These are phyloP conservation scores for Panagrolaimus sp. DNA, from an alignment of 1,140 invertebrate species.

Conservation along the genomic window DNA sequence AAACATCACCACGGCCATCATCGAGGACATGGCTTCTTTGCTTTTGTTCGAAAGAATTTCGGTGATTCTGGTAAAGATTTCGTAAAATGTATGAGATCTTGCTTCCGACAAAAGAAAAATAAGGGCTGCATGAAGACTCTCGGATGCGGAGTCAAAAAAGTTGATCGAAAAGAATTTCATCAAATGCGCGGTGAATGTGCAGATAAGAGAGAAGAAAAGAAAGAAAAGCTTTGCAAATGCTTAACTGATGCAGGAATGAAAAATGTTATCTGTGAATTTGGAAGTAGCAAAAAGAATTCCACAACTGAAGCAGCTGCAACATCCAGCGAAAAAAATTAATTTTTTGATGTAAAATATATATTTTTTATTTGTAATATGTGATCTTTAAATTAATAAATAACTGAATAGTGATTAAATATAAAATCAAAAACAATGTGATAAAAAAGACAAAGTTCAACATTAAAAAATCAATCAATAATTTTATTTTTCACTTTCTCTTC, in stretches of 20 bases:
- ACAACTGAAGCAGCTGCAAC: no score
- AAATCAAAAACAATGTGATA: no score
- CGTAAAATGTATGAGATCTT: neutral
- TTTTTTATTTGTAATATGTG: no score
- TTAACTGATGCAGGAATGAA: neutral
- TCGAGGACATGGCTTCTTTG: neutral
- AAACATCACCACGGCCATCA: no score
- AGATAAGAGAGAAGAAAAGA: neutral
- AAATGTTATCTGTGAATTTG: slow-evolving; percentile 5
- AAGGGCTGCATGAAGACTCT: neutral
- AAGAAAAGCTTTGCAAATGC: neutral
- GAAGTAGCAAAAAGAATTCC: neutral
- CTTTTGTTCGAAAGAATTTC: neutral
- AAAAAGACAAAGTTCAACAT: no score
- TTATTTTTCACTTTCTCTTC: neutral
- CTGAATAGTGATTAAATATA: no score
- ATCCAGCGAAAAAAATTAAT: no score
- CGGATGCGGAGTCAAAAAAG: neutral
- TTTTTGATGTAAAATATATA: no score
- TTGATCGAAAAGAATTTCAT: neutral
- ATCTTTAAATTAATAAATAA: no score
- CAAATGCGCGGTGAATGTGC: neutral
- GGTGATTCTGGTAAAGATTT: neutral
- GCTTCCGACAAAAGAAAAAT: neutral
- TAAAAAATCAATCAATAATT: no score